phyloP scores from a whole-genome alignment of 1,140 invertebrate species.

The Drosophila hydei region DNA sequence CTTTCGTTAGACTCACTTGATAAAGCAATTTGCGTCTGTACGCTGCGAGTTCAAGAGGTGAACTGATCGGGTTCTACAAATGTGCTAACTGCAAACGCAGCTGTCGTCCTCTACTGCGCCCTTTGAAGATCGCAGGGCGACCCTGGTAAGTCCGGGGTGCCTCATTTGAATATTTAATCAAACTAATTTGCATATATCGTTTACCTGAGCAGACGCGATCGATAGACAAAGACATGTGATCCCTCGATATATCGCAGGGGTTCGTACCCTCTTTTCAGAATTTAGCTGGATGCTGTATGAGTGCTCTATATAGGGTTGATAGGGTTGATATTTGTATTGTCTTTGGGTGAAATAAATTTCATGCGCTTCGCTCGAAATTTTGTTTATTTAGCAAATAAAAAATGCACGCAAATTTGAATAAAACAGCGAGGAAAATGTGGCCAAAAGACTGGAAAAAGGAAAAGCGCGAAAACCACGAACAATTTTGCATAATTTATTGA shows the following conservation, averaged over 20 bases:
- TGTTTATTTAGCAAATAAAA: constrained; percentile 73
- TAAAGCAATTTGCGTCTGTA: constrained; percentile 35
- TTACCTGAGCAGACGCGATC: constrained; percentile 66
- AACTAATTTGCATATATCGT: constrained; percentile 76
- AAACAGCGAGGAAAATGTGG: constrained; percentile 67
- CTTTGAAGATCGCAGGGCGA: constrained; percentile 19
- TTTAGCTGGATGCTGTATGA: constrained; percentile 60
- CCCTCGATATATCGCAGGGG: constrained; percentile 14
- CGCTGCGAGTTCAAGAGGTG: constrained; percentile 62
- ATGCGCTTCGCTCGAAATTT: constrained; percentile 52
- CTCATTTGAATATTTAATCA: constrained; percentile 79
- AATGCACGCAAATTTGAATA: constrained; percentile 79
- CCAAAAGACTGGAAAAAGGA: constrained; percentile 28
- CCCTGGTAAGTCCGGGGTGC: constrained; percentile 7
- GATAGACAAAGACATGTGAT: constrained; percentile 64
- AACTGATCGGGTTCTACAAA: constrained; percentile 53
- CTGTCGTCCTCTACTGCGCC: constrained; percentile 49
- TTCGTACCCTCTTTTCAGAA: constrained; percentile 16
- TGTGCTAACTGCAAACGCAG: constrained; percentile 57
- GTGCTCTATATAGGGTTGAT: neutral
- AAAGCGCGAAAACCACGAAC: constrained; percentile 79
- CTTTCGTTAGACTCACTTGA: neutral
- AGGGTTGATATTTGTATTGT: constrained; percentile 54
- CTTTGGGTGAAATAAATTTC: constrained; percentile 37
- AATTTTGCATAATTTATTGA: constrained; percentile 81